Conservation (phyloP, 2,888 invertebrate species). For the Poecilus cupreus region DNA sequence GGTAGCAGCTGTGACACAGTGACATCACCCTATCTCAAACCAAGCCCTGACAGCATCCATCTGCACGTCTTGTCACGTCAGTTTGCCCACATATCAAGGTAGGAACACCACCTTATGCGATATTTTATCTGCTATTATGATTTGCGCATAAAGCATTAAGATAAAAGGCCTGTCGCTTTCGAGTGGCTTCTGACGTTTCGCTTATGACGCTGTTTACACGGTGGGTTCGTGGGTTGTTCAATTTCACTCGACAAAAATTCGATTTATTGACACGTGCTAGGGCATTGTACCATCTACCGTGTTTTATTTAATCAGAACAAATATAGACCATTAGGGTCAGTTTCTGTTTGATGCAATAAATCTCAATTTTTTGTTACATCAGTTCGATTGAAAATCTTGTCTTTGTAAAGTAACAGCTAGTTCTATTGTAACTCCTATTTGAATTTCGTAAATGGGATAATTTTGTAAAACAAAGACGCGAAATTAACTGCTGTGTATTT, state of each 20-base stretch:
- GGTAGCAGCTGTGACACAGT: constrained; percentile 23
- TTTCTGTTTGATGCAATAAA: constrained; percentile 18
- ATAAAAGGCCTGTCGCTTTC: constrained; percentile 43
- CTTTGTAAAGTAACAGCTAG: no score
- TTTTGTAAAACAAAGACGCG: no score
- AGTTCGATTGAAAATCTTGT: not conserved
- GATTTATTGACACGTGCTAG: not conserved
- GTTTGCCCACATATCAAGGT: constrained; percentile 50
- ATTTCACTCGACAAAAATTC: not conserved
- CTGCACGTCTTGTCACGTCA: constrained; percentile 50
- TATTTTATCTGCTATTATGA: constrained; percentile 47
- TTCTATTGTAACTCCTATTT: no score
- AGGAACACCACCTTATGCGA: constrained; percentile 39
- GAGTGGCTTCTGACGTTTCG: constrained; percentile 4
- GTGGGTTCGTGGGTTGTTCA: no score
- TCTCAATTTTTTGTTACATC: not conserved
- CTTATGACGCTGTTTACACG: not conserved
- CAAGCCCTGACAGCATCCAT: constrained; percentile 35
- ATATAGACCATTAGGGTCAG: not conserved
- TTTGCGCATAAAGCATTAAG: constrained; percentile 23
- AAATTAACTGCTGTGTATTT: no score
- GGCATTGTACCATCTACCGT: not conserved
- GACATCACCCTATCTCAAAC: not conserved
- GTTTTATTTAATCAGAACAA: not conserved
- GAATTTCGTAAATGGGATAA: no score